Conservation (phyloP, 2,113 vertebrate genomes). For the Eubucco bourcierii region DNA sequence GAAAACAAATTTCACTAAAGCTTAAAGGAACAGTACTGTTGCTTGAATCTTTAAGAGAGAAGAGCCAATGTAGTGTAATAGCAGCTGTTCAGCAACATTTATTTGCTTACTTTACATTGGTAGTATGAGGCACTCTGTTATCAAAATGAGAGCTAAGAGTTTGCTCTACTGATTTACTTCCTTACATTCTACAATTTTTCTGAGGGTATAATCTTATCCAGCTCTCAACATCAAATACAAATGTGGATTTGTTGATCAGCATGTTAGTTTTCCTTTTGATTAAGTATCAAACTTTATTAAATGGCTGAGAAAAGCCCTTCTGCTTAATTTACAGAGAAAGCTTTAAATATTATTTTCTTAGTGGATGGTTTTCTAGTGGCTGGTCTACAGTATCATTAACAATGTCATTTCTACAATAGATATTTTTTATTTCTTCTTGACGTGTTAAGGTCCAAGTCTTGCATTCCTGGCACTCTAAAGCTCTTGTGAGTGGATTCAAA, state of each 20-base stretch:
- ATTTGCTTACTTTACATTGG: not conserved
- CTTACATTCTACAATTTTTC: slow-evolving; percentile 17
- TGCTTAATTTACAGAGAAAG: not conserved
- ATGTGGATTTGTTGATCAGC: not conserved
- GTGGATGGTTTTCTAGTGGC: not conserved
- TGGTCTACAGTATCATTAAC: not conserved
- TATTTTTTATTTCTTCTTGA: not conserved
- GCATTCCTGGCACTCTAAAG: not conserved
- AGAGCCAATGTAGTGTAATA: not conserved
- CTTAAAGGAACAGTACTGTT: not conserved
- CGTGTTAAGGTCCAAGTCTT: not conserved
- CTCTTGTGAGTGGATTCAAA: not conserved
- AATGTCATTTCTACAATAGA: not conserved
- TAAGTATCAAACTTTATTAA: not conserved
- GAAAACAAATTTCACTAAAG: not conserved
- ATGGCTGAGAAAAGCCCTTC: not conserved
- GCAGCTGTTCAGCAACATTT: slow-evolving; percentile 33
- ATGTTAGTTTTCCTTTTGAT: not conserved
- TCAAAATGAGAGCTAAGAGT: not conserved
- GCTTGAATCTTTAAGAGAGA: not conserved
- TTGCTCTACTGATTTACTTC: slow-evolving; percentile 5
- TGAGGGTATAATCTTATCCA: slow-evolving; percentile 43
- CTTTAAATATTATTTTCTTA: not conserved
- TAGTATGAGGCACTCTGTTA: not conserved
- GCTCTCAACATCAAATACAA: not conserved